Conservation (phyloP, 2,797 vertebrate genomes). For the Helarctos malayanus region DNA sequence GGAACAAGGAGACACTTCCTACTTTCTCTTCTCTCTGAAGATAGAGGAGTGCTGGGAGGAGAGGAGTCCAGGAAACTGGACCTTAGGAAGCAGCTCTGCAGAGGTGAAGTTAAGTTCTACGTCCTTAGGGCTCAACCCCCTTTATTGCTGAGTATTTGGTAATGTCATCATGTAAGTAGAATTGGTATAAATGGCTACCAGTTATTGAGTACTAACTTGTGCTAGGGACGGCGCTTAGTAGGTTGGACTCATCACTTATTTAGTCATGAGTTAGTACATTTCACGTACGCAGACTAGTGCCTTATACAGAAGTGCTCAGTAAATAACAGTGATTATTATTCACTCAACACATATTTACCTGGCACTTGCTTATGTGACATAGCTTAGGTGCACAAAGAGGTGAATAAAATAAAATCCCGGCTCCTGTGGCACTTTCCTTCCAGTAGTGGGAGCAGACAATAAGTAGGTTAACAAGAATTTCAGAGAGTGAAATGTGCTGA, state of each 20-base stretch:
- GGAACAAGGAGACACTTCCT: not conserved
- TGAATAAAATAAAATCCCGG: not conserved
- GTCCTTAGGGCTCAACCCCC: not conserved
- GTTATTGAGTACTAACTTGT: slow-evolving; percentile 20
- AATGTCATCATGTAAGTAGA: not conserved
- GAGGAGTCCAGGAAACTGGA: not conserved
- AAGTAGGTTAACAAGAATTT: not conserved
- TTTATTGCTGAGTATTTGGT: slow-evolving; percentile 42
- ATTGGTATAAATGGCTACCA: not conserved
- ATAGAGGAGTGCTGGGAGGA: not conserved
- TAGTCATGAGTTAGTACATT: not conserved
- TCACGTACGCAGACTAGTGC: not conserved
- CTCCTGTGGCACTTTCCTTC: not conserved
- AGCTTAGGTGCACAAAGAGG: not conserved
- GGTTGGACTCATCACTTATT: not conserved
- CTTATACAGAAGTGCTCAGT: not conserved
- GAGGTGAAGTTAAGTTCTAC: not conserved
- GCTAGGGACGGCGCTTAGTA: not conserved
- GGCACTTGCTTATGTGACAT: not conserved
- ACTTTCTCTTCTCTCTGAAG: not conserved
- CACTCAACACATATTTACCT: not conserved
- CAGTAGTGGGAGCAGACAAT: not conserved
- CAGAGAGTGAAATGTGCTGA: not conserved
- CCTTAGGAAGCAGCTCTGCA: slow-evolving; percentile 16
- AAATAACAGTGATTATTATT: not conserved